phyloP scores from a whole-genome alignment of 1,140 invertebrate species.

The Parasteatoda tepidariorum region DNA sequence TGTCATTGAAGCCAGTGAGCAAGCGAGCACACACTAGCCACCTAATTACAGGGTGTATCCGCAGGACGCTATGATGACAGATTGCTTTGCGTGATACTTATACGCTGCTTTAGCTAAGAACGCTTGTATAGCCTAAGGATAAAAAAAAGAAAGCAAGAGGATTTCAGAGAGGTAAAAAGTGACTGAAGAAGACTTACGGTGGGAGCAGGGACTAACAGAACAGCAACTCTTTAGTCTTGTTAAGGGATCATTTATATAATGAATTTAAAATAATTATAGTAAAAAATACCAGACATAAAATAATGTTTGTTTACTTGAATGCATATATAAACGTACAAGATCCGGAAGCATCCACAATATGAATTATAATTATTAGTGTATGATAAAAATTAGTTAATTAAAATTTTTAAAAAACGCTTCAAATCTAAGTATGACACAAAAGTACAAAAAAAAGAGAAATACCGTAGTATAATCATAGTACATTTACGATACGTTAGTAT shows the following conservation, averaged over 20 bases:
- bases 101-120: conserved; percentile 28
- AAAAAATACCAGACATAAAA: too few relatives aligned
- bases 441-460: too few relatives aligned
- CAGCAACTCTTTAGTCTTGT: neutral
- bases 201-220: conserved; percentile 14
- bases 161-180: conserved; percentile 45
- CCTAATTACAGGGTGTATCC: conserved; percentile 57
- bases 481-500: too few relatives aligned
- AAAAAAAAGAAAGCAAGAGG: conserved; percentile 43
- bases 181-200: conserved; percentile 54
- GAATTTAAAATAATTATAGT: conserved; percentile 17
- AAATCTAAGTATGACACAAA: too few relatives aligned
- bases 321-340: too few relatives aligned
- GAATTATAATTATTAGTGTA: too few relatives aligned
- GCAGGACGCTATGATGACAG: conserved; percentile 55
- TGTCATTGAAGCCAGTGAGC: conserved; percentile 56
- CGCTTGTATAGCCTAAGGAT: conserved; percentile 39
- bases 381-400: too few relatives aligned
- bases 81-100: conserved; percentile 57
- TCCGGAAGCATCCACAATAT: too few relatives aligned
- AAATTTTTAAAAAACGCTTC: too few relatives aligned
- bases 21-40: conserved; percentile 50
- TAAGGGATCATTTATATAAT: conserved; percentile 22
- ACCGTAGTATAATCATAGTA: too few relatives aligned
- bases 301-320: too few relatives aligned